Evolutionary conservation across 2,797 vertebrate genomes (phyloP), one percentile per base, ranked within the genome.

Genomic region (Gallinago nigripennis): DNA sequence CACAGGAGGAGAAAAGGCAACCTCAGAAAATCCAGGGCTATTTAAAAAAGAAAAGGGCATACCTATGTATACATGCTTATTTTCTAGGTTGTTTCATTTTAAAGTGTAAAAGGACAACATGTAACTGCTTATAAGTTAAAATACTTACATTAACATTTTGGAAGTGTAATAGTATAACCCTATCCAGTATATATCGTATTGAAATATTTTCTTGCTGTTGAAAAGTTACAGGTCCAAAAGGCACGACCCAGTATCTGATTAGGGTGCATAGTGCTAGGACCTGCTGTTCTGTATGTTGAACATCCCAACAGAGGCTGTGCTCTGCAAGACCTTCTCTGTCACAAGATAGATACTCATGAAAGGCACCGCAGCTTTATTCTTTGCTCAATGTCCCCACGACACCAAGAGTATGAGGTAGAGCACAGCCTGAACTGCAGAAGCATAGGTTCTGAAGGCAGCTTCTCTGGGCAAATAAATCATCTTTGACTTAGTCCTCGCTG

Each of bases 171-270:
- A 53, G 23, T 53, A 17, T 28, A 82, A 70, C 4, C 28, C 12
- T 56, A 21, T 17, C 30, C 57, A 76, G 3, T 71, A 37, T 37
- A 17, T 0, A 45, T 14, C 7, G 17, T 46, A 64, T 3, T 80
- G 39, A 70, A 86, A 66, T 69, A 56, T 53, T 90, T 83, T 65
- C 50, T 64, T 89, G 51, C 20, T 88, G 16, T 51, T 63, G 37
- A 56, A 27, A 86, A 70, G 6, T 35, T 71, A 58, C 41, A 30
- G 33, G 16, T 57, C 48, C n/a, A 70, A 93, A n/a, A 78, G n/a
- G 35, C 65, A 63, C 24, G 43, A 72, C 18, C 15, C 41, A 46
- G 2, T 46, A 33, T 50, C n/a, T 80, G 45, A 28, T 54, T 6
- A 35, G 16, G 20, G 15, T 73, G 25, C 15, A 45, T 28, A 68